Percentiles rank a stretch among this genome's conserved stretches.
Evolutionary conservation across 2,797 vertebrate genomes (phyloP).

Genomic region (Melanotaenia pygmaea): DNA sequence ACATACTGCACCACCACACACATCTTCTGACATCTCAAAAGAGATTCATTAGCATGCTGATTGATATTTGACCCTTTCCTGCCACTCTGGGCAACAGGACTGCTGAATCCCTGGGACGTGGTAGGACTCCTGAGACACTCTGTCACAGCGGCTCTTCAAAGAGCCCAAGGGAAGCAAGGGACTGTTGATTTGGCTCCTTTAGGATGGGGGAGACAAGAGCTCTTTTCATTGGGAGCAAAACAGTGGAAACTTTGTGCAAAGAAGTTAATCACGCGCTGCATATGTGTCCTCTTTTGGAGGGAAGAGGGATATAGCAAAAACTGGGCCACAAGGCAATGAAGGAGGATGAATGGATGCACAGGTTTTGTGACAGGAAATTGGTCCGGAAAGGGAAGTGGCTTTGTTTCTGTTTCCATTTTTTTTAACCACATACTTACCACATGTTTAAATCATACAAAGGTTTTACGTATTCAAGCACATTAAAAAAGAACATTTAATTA

Average conservation of each 20-base stretch:
- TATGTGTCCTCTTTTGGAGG: constrained; percentile 73
- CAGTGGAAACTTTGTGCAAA: constrained; percentile 82
- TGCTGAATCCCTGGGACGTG: constrained; percentile 32
- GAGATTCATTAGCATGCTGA: constrained; percentile 39
- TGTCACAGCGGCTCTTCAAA: constrained; percentile 75
- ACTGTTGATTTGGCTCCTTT: constrained; percentile 71
- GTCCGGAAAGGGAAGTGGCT: constrained; percentile 59
- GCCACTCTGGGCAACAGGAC: constrained; percentile 59
- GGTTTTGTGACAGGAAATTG: constrained; percentile 81
- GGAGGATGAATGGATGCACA: constrained; percentile 36
- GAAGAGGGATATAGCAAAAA: constrained; percentile 48
- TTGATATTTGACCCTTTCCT: constrained; percentile 77
- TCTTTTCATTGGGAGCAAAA: constrained; percentile 80
- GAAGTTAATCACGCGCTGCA: constrained; percentile 80
- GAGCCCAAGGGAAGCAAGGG: constrained; percentile 68
- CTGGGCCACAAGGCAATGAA: constrained; percentile 48
- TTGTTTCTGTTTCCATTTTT: constrained; percentile 47
- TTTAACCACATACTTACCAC: constrained; percentile 36
- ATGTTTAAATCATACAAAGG: constrained; percentile 5
- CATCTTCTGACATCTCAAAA: constrained; percentile 22
- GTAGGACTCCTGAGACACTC: constrained; percentile 54
- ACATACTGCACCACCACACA: constrained; percentile 3
- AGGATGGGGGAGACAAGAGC: constrained; percentile 74
- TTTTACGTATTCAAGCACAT: neutral
- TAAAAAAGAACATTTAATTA: neutral